Conservation (phyloP, 2,888 invertebrate genomes). For the Orchesella flavescens region DNA sequence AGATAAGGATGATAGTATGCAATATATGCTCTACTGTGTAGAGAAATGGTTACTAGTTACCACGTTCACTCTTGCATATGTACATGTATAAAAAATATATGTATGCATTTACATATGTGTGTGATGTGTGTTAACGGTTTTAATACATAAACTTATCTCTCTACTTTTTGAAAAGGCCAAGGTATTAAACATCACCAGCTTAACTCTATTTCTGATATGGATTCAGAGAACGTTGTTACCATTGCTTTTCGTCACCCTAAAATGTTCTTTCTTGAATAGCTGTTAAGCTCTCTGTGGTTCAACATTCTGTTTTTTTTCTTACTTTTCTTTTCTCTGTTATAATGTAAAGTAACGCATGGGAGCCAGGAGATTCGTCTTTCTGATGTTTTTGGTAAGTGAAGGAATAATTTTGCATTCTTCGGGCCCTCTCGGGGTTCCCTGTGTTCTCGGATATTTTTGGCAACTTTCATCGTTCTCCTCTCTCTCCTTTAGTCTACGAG, state of each 20-base stretch:
- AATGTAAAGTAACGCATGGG: constrained; percentile 54
- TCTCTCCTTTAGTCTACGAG: constrained; percentile 27
- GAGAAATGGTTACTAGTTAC: too few relatives aligned
- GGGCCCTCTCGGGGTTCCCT: constrained; percentile 64
- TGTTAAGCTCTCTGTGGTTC: constrained; percentile 62
- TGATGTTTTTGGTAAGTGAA: constrained; percentile 49
- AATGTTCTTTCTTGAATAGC: constrained; percentile 55
- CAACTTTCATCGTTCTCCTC: constrained; percentile 59
- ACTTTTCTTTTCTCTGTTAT: constrained; percentile 45
- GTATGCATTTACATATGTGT: neutral
- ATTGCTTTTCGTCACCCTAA: constrained; percentile 61
- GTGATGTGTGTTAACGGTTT: constrained; percentile 32
- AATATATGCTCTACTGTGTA: too few relatives aligned
- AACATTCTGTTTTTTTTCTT: constrained; percentile 54
- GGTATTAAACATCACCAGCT: constrained; percentile 44
- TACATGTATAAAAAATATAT: constrained; percentile 17
- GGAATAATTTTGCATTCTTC: constrained; percentile 64
- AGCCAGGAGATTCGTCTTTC: constrained; percentile 46
- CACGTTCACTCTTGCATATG: neutral
- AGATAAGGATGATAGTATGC: constrained; percentile 33
- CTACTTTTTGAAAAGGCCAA: constrained; percentile 53
- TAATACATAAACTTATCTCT: constrained; percentile 39
- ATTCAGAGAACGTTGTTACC: constrained; percentile 51
- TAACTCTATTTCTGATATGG: constrained; percentile 43
- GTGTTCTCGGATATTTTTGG: constrained; percentile 65